Evolutionary conservation across 2,797 vertebrate species (phyloP).

Genomic region (Staurois parvus): DNA sequence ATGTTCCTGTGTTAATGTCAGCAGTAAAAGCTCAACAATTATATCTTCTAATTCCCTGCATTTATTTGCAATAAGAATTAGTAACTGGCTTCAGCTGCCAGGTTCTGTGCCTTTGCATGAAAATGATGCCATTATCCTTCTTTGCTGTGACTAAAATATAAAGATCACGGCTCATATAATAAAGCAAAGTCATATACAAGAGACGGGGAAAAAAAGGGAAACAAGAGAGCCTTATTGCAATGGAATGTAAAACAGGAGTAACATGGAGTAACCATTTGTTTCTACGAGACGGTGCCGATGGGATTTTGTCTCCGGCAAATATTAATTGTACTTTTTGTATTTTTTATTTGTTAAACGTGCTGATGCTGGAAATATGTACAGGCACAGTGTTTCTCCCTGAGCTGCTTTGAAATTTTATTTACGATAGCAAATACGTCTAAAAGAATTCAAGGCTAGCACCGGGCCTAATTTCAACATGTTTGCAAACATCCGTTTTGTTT

Average conservation of each 20-base stretch:
- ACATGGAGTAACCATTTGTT: slow-evolving; percentile 50
- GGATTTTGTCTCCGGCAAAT: slow-evolving; percentile 61
- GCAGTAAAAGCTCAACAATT: slow-evolving; percentile 72
- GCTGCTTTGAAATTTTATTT: slow-evolving; percentile 23
- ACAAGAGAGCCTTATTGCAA: slow-evolving; percentile 10
- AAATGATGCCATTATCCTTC: slow-evolving; percentile 74
- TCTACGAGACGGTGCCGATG: slow-evolving; percentile 59
- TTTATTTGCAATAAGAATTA: slow-evolving; percentile 76
- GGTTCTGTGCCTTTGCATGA: slow-evolving; percentile 73
- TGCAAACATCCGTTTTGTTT: slow-evolving; percentile 28
- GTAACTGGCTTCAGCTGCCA: slow-evolving; percentile 77
- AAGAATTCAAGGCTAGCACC: slow-evolving; percentile 8
- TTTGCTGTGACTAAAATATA: slow-evolving; percentile 68
- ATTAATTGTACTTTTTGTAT: slow-evolving; percentile 60
- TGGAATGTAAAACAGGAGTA: slow-evolving; percentile 53
- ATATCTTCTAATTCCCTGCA: slow-evolving; percentile 72
- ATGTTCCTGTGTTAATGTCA: slow-evolving; percentile 72
- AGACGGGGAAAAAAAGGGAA: slow-evolving; percentile 24
- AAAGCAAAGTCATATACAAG: slow-evolving; percentile 58
- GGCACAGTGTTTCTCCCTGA: slow-evolving; percentile 6
- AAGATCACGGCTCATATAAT: slow-evolving; percentile 68
- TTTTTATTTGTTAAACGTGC: slow-evolving; percentile 34
- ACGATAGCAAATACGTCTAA: slow-evolving; percentile 11
- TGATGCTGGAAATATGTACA: slow-evolving; percentile 22
- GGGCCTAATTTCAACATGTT: neutral